Base-by-base conservation (phyloP, 2,888 invertebrate species). In the Macaria liturata region DNA sequence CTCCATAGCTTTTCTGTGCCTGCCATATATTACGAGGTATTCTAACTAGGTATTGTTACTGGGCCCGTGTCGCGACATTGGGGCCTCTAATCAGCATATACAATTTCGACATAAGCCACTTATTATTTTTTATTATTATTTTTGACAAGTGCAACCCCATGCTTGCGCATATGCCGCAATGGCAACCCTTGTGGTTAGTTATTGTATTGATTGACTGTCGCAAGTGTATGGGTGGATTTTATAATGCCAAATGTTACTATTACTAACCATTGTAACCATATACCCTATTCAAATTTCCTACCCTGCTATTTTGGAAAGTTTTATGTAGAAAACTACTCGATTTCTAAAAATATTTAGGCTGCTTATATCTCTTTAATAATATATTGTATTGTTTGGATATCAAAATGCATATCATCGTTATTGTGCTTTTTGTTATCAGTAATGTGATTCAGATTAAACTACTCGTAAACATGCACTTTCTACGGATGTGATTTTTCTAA, bases 71-170 rank as follows among this genome's bases (percentile, higher is more conserved):
- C 32, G 54, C 67, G 65, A 67, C 74, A 72, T 71, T 76, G 69
- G 70, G 68, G 51, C 20, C 73, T 69, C 76, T 84, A 83, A 90
- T 89, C 85, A 88, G 77, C 82, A 83, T 87, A 89, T 88, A 88
- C 84, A 85, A 83, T 87, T 80, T 78, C 82, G 2, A 20, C 20
- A 20, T 20, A 20, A 84, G 74, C 78, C 81, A 82, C 80, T 78
- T 80, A 55, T 51, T 59, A 52, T 80, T 76, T 78, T 81, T 59
- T 54, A 39, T 54, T 46, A 58, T 54, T 58, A 50, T 32, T 50
- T 47, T 76, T 77, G 77, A 83, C 84, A 84, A 86, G 81, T 84
- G 80, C 78, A 78, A 75, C 82, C 86, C 84, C 76, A 71, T 69
- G 67, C 70, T 70, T 66, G 54, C 74, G 68, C 89, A 88, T 82